Base-by-base conservation (phyloP, 2,113 vertebrate species). In the Takifugu flavidus region DNA sequence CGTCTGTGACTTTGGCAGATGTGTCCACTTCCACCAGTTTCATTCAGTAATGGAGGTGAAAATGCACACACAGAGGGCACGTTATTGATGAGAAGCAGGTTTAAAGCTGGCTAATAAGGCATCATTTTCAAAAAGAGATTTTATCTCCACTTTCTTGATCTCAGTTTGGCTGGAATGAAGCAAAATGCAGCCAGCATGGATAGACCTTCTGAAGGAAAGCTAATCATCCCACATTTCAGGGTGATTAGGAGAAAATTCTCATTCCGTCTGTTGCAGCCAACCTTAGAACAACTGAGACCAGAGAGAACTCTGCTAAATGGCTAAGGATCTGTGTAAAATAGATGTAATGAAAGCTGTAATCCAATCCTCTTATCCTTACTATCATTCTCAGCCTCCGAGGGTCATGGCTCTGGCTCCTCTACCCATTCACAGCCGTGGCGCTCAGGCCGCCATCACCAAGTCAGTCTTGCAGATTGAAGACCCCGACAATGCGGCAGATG, bases 401-500 rank as follows among this genome's bases (percentile, higher is more conserved):
- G 86, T 98, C n/a, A 66, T 94, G 49, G 87, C 88, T 70, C 94
- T 95, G 0, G 78, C 92, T 56, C 83, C 83, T 4, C 78, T 98
- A 20, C 52, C 61, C 0, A 81, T 98, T 26, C 75, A 52, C 59
- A 79, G 70, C 39, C 93, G 92, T 0, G 88, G 91, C n/a, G 54
- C 3, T 43, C 12, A 1, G 0, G 83, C 82, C 10, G 39, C 88
- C 4, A n/a, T 99, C 39, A 91, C 92, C 3, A 90, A 86, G 13
- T 85, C 83, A 2, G 53, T 92, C 42, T 91, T 99, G 7, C 91
- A 91, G 12, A 82, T 98, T 44, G 86, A 90, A 20, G 97, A 99
- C 73, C 77, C 85, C 0, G 97, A 99, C 91, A 98, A 98, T 14
- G 90, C 93, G 0, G 84, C 93, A 26, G 94, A 98, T 0, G 91